Evolutionary conservation across 2,113 vertebrate genomes (phyloP).

Genomic region (Gracilinanus agilis): DNA sequence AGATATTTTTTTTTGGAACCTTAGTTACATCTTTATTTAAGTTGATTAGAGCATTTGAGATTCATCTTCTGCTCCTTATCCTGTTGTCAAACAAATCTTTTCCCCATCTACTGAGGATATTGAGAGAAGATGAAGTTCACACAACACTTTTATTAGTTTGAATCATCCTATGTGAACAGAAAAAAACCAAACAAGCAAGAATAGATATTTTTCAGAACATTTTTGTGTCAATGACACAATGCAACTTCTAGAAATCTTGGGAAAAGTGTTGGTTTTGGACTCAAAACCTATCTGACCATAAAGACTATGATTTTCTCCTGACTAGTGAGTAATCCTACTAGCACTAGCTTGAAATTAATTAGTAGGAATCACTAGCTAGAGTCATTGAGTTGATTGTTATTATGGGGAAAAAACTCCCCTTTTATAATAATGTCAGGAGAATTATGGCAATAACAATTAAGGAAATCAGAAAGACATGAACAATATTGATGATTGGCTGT

Average conservation of each 20-base stretch:
- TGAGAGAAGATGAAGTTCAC: slow-evolving; percentile 16
- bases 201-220: not conserved
- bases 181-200: not conserved
- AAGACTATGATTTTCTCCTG: slow-evolving; percentile 1
- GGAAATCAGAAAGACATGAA: not conserved
- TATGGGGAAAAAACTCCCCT: slow-evolving; percentile 18
- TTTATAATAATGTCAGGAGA: slow-evolving; percentile 6
- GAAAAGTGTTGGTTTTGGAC: not conserved
- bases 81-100: slow-evolving; percentile 28
- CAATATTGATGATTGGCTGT: not conserved
- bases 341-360: not conserved
- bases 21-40: slow-evolving; percentile 16
- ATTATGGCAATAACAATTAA: not conserved
- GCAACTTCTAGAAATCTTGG: not conserved
- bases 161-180: slow-evolving; percentile 1
- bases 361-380: not conserved
- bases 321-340: not conserved
- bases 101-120: slow-evolving; percentile 49
- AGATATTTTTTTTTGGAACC: slow-evolving; percentile 32
- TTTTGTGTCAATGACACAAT: not conserved
- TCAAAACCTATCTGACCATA: not conserved
- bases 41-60: slow-evolving; percentile 26
- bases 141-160: slow-evolving; percentile 25
- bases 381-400: not conserved
- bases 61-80: not conserved